Evolutionary conservation across 2,888 invertebrate genomes (phyloP), one percentile per base, ranked within the genome.

Genomic region (Phrixothrix hirtus): DNA sequence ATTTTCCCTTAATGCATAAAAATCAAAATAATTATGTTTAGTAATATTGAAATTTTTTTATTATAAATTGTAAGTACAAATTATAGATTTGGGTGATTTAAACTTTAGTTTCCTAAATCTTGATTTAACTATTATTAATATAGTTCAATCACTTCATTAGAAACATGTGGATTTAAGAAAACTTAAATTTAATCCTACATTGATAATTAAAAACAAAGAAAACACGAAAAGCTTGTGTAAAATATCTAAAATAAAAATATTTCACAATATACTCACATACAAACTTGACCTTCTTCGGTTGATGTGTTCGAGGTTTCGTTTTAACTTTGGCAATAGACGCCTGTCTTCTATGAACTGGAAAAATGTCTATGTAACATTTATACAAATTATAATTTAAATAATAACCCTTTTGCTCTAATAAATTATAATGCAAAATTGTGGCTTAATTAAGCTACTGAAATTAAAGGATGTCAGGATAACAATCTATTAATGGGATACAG

Each of bases 221-320:
- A 21, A 21, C 21, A 21, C 4, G 21, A 21, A 21, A 21, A n/a
- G n/a, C n/a, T 21, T 21, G 7, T 21, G 7, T 5, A 21, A 21
- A 3, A 7, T 3, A 5, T 21, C 21, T 21, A 21, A 21, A 21
- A 21, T 21, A 21, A 21, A 21, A 21, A 21, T 7, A 7, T n/a
- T n/a, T n/a, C n/a, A n/a, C n/a, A n/a, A n/a, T n/a, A 60, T 81
- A 91, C 91, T 92, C 83, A 92, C 92, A 89, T 79, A 91, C 90
- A 74, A 92, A 91, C 81, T 91, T 90, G 59, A 91, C 90, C 81
- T 90, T 89, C 83, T 90, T 92, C 60, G 91, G 91, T 77, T 92
- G 91, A 80, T 89, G 89, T 67, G 89, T 88, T 73, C 89, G 79
- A 59, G 84, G 85, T 75, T 90, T 91, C 70, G 80, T 81, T 78